Evolutionary conservation across 2,113 vertebrate genomes (phyloP).

Genomic region (Neodontobutis hainanensis): DNA sequence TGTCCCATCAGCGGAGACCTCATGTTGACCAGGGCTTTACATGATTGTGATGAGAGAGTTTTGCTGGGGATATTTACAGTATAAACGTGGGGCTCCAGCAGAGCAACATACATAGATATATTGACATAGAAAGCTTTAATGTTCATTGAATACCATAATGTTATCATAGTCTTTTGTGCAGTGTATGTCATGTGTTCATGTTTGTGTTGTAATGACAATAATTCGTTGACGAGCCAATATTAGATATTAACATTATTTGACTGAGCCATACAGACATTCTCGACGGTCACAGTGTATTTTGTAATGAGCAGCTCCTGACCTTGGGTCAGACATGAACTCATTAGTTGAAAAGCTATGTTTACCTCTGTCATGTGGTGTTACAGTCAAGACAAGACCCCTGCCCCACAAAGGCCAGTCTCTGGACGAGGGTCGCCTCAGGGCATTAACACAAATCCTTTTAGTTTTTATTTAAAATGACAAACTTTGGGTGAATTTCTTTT

Average conservation of each 20-base stretch:
- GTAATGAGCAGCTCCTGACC: slow-evolving; percentile 54
- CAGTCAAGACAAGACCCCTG: slow-evolving; percentile 30
- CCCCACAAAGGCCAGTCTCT: slow-evolving; percentile 3
- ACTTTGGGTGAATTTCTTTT: no score
- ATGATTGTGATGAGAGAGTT: no score
- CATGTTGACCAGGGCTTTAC: not conserved
- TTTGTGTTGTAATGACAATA: no score
- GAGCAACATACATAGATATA: no score
- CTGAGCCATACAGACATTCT: not conserved
- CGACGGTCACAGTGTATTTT: slow-evolving; percentile 4
- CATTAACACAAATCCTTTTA: not conserved
- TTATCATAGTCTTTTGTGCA: no score
- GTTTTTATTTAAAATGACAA: no score
- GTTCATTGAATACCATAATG: no score
- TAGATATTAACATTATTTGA: not conserved
- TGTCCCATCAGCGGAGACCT: not conserved
- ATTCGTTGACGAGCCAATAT: no score
- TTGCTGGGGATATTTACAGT: no score
- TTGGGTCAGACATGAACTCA: slow-evolving; percentile 43
- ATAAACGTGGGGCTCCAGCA: no score
- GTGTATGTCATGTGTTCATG: no score
- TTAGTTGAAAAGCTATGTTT: slow-evolving; percentile 58
- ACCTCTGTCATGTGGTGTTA: slow-evolving; percentile 65
- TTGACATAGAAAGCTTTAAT: no score
- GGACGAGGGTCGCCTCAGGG: slow-evolving; percentile 14